phyloP scores from a whole-genome alignment of 1,140 invertebrate genomes.

The Brachionus manjavacas region DNA sequence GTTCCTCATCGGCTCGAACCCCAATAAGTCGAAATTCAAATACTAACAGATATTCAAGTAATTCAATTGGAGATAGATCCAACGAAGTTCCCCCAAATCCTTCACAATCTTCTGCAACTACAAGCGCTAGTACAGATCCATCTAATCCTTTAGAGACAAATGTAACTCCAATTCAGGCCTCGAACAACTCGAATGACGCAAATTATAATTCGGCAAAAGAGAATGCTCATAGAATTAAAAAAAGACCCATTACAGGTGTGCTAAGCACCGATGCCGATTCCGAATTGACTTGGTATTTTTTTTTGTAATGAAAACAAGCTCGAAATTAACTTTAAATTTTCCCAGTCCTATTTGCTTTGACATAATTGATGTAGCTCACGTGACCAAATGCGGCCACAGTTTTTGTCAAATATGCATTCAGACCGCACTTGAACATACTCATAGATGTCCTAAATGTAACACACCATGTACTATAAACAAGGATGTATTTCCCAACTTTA shows the following conservation, averaged over 20 bases:
- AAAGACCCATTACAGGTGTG: constrained; percentile 64
- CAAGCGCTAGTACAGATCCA: not conserved
- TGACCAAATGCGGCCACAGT: constrained; percentile 87
- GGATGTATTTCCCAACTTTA: constrained; percentile 78
- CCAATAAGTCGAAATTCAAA: not conserved
- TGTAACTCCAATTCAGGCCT: constrained; percentile 9
- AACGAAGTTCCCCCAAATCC: constrained; percentile 33
- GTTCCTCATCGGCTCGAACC: not conserved
- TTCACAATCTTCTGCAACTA: not conserved
- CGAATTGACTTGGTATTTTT: constrained; percentile 51
- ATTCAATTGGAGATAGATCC: not conserved
- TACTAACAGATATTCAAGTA: not conserved
- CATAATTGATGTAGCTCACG: constrained; percentile 80
- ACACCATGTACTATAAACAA: constrained; percentile 67
- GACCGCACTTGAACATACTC: constrained; percentile 70
- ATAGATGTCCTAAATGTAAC: constrained; percentile 80
- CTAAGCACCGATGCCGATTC: constrained; percentile 48
- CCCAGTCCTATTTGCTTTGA: constrained; percentile 85
- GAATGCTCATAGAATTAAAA: constrained; percentile 53
- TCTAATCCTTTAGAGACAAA: not conserved
- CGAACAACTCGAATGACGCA: not conserved
- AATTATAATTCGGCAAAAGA: constrained; percentile 48
- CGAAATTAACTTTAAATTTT: not conserved
- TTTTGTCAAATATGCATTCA: constrained; percentile 75
- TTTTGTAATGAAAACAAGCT: not conserved